Base-by-base conservation (phyloP, 1,140 invertebrate genomes). In the Scaptodrosophila lebanonensis region DNA sequence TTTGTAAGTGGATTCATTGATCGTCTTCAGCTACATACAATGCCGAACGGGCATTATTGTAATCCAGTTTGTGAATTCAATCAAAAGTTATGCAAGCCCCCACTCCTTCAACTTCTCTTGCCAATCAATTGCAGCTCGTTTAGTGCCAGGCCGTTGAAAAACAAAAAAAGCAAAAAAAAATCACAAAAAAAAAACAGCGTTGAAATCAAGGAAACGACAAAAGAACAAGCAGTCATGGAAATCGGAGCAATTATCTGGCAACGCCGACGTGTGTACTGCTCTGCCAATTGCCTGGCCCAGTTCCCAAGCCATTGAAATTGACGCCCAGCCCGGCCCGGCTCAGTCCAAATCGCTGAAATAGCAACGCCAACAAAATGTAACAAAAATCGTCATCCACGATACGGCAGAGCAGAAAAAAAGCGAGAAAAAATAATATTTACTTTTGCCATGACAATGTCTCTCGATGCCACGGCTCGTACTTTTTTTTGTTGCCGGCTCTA, bases 361-460 rank as follows among this genome's bases (percentile, higher is more conserved):
- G 25, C 49, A 47, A 49, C 22, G 22, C 22, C 22, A 25, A 25
- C 22, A 25, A 58, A 64, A 40, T 77, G 62, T 59, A 40, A 67
- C 47, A 61, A 57, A 66, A 66, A 70, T 62, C 51, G 43, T 33
- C 36, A 30, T 8, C 8, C 22, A 4, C 22, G 8, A 25, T 44
- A 42, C 40, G 36, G 43, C 13, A 25, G 44, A 29, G 30, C 22
- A 17, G 33, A 48, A 33, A 11, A 47, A 27, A 43, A 12, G 42
- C 5, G 35, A 29, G 3, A 48, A 44, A 58, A 77, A 72, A 73
- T 73, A 79, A 79, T 79, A 79, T 79, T 79, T 79, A 73, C 68
- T 69, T 79, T 82, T 79, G 61, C 75, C 73, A 82, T 79, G 73
- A 79, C 73, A 82, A 79, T 82, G 68, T 73, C 71, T 42, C 39